These are phyloP conservation scores for Ommatoiulus sabulosus DNA, from an alignment of 2,888 invertebrate species.

Conservation along the genomic window DNA sequence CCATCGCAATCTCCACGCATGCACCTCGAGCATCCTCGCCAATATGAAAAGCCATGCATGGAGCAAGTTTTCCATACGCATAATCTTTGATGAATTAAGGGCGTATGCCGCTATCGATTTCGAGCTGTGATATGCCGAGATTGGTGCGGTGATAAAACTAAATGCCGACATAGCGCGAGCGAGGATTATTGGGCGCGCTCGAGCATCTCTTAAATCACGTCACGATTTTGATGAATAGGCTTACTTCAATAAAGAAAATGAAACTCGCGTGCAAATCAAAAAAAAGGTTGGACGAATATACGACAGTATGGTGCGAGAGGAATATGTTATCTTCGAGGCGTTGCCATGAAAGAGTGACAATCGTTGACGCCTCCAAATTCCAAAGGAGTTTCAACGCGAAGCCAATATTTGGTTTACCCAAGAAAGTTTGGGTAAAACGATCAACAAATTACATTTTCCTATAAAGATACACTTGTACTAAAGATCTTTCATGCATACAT, in stretches of 20 bases:
- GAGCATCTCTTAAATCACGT: slow-evolving; percentile 19
- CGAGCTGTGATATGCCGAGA: slow-evolving; percentile 19
- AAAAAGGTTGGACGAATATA: neutral
- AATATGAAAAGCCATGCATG: neutral
- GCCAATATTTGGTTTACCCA: too few species aligned
- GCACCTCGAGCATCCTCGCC: neutral
- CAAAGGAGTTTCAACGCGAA: too few species aligned
- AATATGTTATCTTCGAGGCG: neutral
- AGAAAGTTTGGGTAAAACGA: too few species aligned
- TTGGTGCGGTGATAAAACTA: slow-evolving; percentile 19
- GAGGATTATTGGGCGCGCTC: slow-evolving; percentile 7
- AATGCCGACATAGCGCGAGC: neutral
- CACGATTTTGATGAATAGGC: slow-evolving; percentile 10
- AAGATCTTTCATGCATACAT: too few species aligned
- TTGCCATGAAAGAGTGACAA: neutral
- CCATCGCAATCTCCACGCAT: neutral
- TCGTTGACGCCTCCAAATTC: too few species aligned
- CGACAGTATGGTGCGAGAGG: neutral
- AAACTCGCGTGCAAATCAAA: slow-evolving; percentile 19
- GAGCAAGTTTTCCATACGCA: neutral
- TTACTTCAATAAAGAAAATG: slow-evolving; percentile 12
- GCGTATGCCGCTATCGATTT: slow-evolving; percentile 19
- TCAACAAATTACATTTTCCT: too few species aligned
- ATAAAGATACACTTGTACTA: too few species aligned
- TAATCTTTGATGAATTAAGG: slow-evolving; percentile 19